Evolutionary conservation across 2,113 vertebrate genomes (phyloP).

Genomic region (Petroica traversi): DNA sequence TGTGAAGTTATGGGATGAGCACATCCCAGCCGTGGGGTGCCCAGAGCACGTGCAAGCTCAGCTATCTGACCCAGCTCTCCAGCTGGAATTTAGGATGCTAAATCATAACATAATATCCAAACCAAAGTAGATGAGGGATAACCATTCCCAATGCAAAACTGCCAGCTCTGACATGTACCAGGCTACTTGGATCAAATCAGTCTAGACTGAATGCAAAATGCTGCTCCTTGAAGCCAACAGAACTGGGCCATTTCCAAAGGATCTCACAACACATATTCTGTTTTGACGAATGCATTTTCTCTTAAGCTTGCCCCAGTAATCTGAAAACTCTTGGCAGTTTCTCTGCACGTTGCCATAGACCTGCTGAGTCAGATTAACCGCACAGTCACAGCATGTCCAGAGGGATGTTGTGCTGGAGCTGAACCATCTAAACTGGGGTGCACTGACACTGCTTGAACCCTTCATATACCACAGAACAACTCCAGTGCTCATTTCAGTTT

Average conservation of each 20-base stretch:
- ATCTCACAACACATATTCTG: neutral
- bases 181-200: neutral
- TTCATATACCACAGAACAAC: neutral
- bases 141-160: neutral
- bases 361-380: neutral
- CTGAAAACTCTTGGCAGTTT: neutral
- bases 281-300: neutral
- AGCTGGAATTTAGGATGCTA: neutral
- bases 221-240: neutral
- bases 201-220: conserved; percentile 13
- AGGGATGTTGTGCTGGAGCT: neutral
- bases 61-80: neutral
- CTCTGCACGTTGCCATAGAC: neutral
- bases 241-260: neutral
- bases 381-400: neutral
- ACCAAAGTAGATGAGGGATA: neutral
- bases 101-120: neutral
- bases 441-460: neutral
- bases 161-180: neutral
- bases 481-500: neutral
- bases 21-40: fast-evolving
- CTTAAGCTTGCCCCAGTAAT: neutral
- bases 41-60: fast-evolving
- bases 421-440: neutral
- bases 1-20: fast-evolving